Conservation (phyloP, 1,140 invertebrate species). For the Bombus impatiens region DNA sequence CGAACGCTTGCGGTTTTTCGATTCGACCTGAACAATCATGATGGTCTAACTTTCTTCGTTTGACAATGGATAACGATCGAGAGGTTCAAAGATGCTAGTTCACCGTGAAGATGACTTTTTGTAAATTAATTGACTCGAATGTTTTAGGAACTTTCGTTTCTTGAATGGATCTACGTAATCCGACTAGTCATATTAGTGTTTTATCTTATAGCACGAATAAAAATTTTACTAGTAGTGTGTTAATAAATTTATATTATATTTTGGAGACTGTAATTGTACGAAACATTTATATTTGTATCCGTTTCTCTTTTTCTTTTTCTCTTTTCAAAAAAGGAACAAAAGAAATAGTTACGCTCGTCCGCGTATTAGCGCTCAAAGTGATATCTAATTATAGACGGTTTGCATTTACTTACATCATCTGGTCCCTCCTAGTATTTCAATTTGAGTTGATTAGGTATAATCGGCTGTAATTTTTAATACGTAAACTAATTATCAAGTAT, state of each 20-base stretch:
- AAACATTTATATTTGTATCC: background rate
- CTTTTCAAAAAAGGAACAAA: background rate
- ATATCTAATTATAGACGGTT: background rate
- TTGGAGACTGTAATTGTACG: background rate
- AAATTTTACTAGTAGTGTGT: background rate
- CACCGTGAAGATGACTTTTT: background rate
- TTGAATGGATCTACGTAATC: background rate
- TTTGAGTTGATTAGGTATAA: too few species aligned
- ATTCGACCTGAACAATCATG: constrained; percentile 7
- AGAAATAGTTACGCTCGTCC: background rate
- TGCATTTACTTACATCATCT: background rate
- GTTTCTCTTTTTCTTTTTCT: too few species aligned
- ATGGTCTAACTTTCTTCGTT: constrained; percentile 13
- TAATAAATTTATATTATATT: background rate
- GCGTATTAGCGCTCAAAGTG: background rate
- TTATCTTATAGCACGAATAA: background rate
- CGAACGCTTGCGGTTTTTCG: background rate
- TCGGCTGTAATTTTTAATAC: background rate
- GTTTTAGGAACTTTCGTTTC: background rate
- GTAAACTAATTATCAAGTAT: background rate
- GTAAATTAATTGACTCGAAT: background rate
- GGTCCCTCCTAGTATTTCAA: too few species aligned
- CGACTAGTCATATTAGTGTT: background rate
- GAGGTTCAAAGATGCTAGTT: background rate
- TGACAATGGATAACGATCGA: background rate